A percentile compares a stretch with the other conserved stretches of the same genome.
These are phyloP conservation scores for Catostylus mosaicus DNA, from an alignment of 30 jellyfish, hydroid and myxozoan genomes.

Conservation along the genomic window DNA sequence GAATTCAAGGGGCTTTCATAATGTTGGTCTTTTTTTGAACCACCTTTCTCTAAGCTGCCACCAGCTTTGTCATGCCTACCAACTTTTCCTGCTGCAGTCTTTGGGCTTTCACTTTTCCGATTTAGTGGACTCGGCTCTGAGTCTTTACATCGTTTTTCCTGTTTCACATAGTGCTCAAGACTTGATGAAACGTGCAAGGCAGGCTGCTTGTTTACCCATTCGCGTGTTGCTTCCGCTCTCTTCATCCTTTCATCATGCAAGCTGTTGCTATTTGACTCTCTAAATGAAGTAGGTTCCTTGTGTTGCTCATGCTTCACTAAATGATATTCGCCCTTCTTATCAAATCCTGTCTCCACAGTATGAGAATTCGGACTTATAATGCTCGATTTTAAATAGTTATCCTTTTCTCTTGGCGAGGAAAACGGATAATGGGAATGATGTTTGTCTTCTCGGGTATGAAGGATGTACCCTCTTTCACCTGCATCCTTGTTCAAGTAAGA, in stretches of 20 bases:
- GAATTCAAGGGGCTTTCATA: slow-evolving; percentile 73
- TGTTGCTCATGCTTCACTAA: slow-evolving; percentile 8
- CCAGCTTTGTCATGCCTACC: neutral
- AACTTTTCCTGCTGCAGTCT: neutral
- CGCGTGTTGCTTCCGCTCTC: slow-evolving; percentile 68
- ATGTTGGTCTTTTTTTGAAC: slow-evolving; percentile 48
- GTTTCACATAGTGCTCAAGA: slow-evolving; percentile 17
- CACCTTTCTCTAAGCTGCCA: slow-evolving; percentile 39
- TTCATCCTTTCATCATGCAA: slow-evolving; percentile 53
- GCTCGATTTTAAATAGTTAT: slow-evolving; percentile 11
- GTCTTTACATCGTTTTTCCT: slow-evolving; percentile 1
- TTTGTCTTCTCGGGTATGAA: slow-evolving; percentile 23
- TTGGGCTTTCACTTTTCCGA: slow-evolving; percentile 20
- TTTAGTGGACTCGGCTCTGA: slow-evolving; percentile 30
- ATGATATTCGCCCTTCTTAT: slow-evolving; percentile 11
- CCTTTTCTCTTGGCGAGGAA: slow-evolving; percentile 25
- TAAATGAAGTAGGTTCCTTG: slow-evolving; percentile 21
- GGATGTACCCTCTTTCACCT: slow-evolving; percentile 17
- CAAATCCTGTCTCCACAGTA: slow-evolving; percentile 21
- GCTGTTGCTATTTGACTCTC: slow-evolving; percentile 27
- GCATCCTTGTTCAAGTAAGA: slow-evolving; percentile 47
- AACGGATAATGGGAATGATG: slow-evolving; percentile 32
- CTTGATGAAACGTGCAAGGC: slow-evolving; percentile 9
- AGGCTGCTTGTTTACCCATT: slow-evolving; percentile 73
- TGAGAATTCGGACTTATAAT: slow-evolving; percentile 16